Percentiles rank a stretch among this genome's conserved stretches.
phyloP scores from a whole-genome alignment of 2,797 vertebrate genomes.

The Aviceda cuculoides region DNA sequence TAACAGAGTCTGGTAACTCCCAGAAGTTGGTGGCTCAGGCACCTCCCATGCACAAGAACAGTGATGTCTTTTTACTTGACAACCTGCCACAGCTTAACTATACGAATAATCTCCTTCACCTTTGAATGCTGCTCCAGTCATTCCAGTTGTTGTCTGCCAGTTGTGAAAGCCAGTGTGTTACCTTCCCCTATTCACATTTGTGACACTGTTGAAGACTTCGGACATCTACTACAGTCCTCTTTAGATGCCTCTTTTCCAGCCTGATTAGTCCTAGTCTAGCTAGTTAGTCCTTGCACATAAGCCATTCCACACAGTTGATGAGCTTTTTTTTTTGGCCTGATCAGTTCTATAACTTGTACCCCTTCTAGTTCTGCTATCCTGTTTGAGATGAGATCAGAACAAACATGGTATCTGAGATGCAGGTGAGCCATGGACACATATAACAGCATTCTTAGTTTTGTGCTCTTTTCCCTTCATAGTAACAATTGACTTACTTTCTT shows the following conservation, averaged over 20 bases:
- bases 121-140: not conserved
- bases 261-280: not conserved
- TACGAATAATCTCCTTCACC: not conserved
- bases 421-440: fast-evolving
- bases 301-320: not conserved
- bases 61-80: not conserved
- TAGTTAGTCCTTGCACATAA: not conserved
- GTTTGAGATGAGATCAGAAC: not conserved
- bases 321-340: not conserved
- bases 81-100: not conserved
- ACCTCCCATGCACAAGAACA: not conserved
- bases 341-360: not conserved
- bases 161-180: not conserved
- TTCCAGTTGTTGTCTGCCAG: not conserved
- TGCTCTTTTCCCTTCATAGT: not conserved
- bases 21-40: fast-evolving
- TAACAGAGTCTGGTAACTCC: fast-evolving
- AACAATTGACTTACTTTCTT: not conserved
- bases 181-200: not conserved
- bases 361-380: not conserved
- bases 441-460: not conserved
- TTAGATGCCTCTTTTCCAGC: not conserved
- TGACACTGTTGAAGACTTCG: not conserved
- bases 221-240: not conserved
- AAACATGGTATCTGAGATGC: not conserved